Evolutionary conservation across 2,113 vertebrate genomes (phyloP).

Genomic region (Calypte anna): DNA sequence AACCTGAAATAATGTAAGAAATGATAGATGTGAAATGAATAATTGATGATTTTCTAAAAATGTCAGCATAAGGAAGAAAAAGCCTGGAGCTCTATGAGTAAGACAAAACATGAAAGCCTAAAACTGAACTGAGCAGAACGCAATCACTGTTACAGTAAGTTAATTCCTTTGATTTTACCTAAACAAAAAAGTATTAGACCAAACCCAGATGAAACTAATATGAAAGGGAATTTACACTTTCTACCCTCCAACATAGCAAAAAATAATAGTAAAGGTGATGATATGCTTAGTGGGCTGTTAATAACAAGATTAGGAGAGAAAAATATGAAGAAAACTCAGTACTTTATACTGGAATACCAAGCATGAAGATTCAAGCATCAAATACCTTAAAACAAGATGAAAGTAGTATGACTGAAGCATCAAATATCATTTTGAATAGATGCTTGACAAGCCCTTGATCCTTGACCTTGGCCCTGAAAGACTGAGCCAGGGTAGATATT

Average conservation of each 20-base stretch:
- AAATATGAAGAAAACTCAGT: background rate
- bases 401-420: background rate
- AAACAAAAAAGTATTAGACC: background rate
- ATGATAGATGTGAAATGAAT: background rate
- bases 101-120: background rate
- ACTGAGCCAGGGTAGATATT: background rate
- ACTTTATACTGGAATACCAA: background rate
- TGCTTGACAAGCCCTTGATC: background rate
- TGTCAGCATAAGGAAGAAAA: background rate
- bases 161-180: background rate
- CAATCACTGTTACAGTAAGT: background rate
- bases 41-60: background rate
- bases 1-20: background rate
- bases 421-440: background rate
- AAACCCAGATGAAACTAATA: background rate
- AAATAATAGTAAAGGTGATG: background rate
- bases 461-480: background rate
- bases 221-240: background rate
- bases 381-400: background rate
- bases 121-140: background rate
- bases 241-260: background rate
- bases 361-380: background rate
- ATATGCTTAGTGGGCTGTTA: background rate
- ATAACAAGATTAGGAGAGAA: background rate
- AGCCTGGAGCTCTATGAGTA: background rate